Base-by-base conservation (phyloP, 2,113 vertebrate species). In the Polyodon spathula region DNA sequence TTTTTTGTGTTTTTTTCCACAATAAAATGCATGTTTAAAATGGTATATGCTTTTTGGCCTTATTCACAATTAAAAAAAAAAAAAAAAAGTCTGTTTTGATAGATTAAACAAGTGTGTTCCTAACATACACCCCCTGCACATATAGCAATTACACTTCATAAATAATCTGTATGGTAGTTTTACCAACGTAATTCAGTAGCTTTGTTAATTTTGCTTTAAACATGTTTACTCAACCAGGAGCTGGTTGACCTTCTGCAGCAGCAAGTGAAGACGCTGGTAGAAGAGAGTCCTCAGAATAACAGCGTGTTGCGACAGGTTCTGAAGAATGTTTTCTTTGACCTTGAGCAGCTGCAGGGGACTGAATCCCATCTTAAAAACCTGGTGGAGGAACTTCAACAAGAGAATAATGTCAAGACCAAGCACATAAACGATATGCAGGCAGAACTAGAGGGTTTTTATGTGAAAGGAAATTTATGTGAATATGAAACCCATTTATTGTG, bases 301-400 rank as follows among this genome's bases (percentile, higher is more conserved):
- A 73, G 74, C 37, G 65, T 77, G 16, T 70, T 81, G 48, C 73
- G 73, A 66, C 66, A 69, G 66, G 71, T 76, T 64, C 73, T 86
- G 72, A 73, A 81, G 69, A 72, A 76, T 69, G 71, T 67, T 67
- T 71, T 17, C 67, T 37, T 63, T 59, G 74, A 71, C 62, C 72
- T 57, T 57, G 17, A 37, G 62, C 63, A 63, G 62, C 74, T 86
- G 55, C 86, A 85, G 73, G 74, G 67, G 69, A 81, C 82, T 1
- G 73, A 78, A 60, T 41, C 43, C 6, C 71, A 73, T 62, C 67
- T 78, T 51, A 58, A 70, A 56, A 41, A 60, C 68, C 75, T 85
- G 66, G 74, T 85, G 78, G 76, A 82, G 40, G 74, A 81, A 73
- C 78, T 85, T 62, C 75, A 81, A 0, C 61, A 60, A 7, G 69